Conservation (phyloP, 2,113 vertebrate genomes). For the Boulengeromyrus knoepffleri region DNA sequence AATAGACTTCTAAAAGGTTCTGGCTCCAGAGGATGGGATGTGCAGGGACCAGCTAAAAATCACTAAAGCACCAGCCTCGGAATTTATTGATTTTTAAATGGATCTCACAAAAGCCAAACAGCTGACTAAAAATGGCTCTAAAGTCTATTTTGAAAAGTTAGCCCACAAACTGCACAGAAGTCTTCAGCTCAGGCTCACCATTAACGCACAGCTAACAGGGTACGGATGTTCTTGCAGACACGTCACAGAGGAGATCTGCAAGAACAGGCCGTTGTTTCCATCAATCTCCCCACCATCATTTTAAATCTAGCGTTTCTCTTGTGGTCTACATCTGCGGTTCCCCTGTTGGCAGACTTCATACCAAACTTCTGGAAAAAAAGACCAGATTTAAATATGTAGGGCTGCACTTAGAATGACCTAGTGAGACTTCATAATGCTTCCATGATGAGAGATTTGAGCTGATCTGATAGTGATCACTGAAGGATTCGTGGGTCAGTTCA, state of each 20-base stretch:
- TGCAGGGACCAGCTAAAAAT: neutral
- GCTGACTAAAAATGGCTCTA: neutral
- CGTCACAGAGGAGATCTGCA: neutral
- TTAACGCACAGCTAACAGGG: neutral
- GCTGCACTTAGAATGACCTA: neutral
- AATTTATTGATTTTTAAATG: constrained; percentile 19
- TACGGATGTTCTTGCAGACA: neutral
- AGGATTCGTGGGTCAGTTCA: neutral
- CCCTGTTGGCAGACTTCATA: neutral
- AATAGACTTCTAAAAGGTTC: constrained; percentile 26
- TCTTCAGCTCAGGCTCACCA: neutral
- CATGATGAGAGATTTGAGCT: neutral
- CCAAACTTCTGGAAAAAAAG: neutral
- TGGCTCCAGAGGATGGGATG: neutral
- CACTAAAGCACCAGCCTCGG: neutral
- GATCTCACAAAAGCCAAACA: neutral
- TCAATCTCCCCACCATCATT: neutral
- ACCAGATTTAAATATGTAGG: neutral
- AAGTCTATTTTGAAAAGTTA: neutral
- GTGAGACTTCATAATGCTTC: neutral
- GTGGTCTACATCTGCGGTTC: neutral
- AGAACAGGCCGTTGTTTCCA: neutral
- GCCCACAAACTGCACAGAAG: neutral
- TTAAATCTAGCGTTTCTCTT: neutral
- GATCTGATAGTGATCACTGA: constrained; percentile 7